Base-by-base conservation (phyloP, 2,888 invertebrate genomes). In the Ormyrus labotus region DNA sequence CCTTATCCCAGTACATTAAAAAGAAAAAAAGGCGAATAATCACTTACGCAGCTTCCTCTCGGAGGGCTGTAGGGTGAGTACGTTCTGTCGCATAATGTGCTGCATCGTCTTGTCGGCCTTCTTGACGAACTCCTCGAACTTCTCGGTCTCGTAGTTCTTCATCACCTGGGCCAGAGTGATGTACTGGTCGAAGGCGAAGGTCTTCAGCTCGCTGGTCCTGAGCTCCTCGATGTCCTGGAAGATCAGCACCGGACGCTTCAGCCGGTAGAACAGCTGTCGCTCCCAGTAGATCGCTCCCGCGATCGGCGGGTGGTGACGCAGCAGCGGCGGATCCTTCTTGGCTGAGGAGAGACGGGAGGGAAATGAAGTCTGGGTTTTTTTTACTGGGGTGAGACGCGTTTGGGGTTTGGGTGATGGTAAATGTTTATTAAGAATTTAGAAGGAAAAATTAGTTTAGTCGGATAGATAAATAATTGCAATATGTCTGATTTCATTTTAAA, bases 221-320 rank as follows among this genome's bases (percentile, higher is more conserved):
- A 96, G 91, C 86, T 96, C 95, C 50, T 94, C 93, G 0, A 93
- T 94, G 86, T 94, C 93, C 89, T 96, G 94, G 86, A 97, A 97
- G 78, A 93, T 94, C 86, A 97, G 91, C 47, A 97, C 94, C 0
- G 97, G 95, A 83, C 93, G 93, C 89, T 96, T 97, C 85, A 98
- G 93, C 84, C 94, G 94, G 84, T 95, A 93, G 87, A 96, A 96
- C 19, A 98, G 91, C 74, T 95, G 93, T 64, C 96, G 93, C 11
- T 95, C 95, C 98, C 98, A 98, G 89, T 94, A 95, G 83, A 98
- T 96, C 19, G 96, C 93, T 8, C 98, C 97, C 5, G 96, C 94
- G n/a, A 94, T 93, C 0, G 95, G 95, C 0, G 97, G 96, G 85
- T 96, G 95, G 87, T 96, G 94, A 78, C 94, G 93, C 47, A 95